Conservation (phyloP, 2,888 invertebrate species). For the Xylota sylvarum region DNA sequence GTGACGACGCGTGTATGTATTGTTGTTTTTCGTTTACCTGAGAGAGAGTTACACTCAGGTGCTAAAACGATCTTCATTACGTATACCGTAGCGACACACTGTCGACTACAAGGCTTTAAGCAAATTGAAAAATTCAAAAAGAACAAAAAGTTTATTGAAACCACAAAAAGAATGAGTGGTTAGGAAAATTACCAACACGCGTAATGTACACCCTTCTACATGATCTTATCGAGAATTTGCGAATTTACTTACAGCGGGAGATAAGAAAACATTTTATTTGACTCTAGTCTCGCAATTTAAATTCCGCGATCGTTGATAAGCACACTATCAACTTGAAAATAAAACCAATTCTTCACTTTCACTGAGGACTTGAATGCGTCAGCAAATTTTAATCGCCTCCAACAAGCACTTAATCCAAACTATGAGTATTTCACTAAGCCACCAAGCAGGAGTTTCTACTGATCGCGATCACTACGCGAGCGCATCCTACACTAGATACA, state of each 20-base stretch:
- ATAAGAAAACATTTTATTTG: conserved; percentile 58
- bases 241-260: conserved; percentile 50
- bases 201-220: conserved; percentile 39
- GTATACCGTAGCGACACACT: conserved; percentile 47
- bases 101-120: conserved; percentile 46
- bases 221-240: conserved; percentile 53
- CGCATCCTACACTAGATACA: conserved; percentile 56
- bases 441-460: conserved; percentile 60
- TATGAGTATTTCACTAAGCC: conserved; percentile 14
- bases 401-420: conserved; percentile 39
- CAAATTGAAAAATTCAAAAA: too few relatives aligned
- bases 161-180: conserved; percentile 3
- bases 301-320: conserved; percentile 44
- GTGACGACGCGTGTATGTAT: conserved; percentile 49
- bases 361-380: conserved; percentile 66
- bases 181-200: conserved; percentile 46
- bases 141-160: conserved; percentile 30
- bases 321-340: conserved; percentile 20
- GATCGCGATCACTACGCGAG: conserved; percentile 65
- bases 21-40: conserved; percentile 40
- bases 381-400: conserved; percentile 53
- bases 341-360: conserved; percentile 56
- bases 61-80: conserved; percentile 62
- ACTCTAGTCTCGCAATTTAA: conserved; percentile 24
- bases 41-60: conserved; percentile 62